Evolutionary conservation across 2,888 invertebrate genomes (phyloP), one percentile per base, ranked within the genome.

Genomic region (Cryptocephalus primarius): DNA sequence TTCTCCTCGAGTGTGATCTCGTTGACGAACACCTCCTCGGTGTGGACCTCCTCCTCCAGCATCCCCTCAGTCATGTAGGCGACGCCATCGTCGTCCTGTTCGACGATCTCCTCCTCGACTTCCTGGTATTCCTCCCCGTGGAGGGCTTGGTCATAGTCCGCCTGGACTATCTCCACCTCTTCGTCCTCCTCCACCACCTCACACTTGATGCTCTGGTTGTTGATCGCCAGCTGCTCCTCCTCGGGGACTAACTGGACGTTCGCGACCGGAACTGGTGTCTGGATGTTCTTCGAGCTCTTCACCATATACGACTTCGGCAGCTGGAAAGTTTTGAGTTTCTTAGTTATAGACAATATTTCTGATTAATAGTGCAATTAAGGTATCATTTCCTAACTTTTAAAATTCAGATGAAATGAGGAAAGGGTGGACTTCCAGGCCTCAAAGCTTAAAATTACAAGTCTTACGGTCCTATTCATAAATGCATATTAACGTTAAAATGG

Each of bases 1-100:
- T 63, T 61, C 48, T 66, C 67, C 44, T 70, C 70, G 47, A 70
- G 58, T 33, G 68, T 68, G 31, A 70, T 67, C 54, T 69, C 69
- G 48, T 69, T 67, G 10, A 69, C 65, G 54, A 67, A 68, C 36
- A 56, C 58, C 14, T 56, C 55, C 31, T 47, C 53, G 1, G 36
- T 10, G 13, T 32, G 22, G 8, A 46, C 36, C 14, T 43, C 44
- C n/a, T 48, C 47, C 31, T 40, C 45, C 10, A 43, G 12, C 13
- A 33, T 31, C 9, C 33, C 10, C 8, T 44, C 46, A n/a, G 33
- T 40, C 33, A 40, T 34, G 3, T 14, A 33, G 8, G 38, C 39
- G 8, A 55, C 51, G 10, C 56, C 54, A 22, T 60, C 61, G 31
- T 56, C 59, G 32, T 60, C 55, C 36, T 42, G 42, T 31, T 32